Percentiles rank a stretch among this genome's conserved stretches.
These are phyloP conservation scores for Agrochola circellaris DNA, from an alignment of 2,888 invertebrate genomes.

Conservation along the genomic window DNA sequence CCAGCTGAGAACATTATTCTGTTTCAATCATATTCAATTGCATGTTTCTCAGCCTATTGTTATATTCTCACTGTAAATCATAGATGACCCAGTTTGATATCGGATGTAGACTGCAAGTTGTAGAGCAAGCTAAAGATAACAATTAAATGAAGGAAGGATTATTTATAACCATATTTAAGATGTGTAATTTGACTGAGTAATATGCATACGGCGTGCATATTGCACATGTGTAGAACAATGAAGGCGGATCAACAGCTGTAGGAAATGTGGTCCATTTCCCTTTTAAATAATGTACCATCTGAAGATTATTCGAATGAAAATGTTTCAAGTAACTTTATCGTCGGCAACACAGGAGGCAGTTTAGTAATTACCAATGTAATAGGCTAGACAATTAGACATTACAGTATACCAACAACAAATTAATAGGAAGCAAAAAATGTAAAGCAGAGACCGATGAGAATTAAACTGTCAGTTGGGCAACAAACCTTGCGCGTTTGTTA, in stretches of 20 bases:
- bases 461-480: constrained; percentile 61
- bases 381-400: constrained; percentile 20
- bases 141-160: constrained; percentile 34
- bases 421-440: constrained; percentile 58
- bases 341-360: not conserved
- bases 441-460: constrained; percentile 53
- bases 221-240: constrained; percentile 39
- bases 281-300: not conserved
- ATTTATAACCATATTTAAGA: constrained; percentile 18
- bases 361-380: not conserved
- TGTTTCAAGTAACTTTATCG: not conserved
- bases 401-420: constrained; percentile 18
- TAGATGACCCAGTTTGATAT: constrained; percentile 55
- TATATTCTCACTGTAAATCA: constrained; percentile 31
- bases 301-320: constrained; percentile 5
- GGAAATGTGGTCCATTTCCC: constrained; percentile 2
- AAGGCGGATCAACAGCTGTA: constrained; percentile 27
- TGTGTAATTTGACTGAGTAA: constrained; percentile 20
- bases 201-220: constrained; percentile 7
- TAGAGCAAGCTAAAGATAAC: constrained; percentile 39
- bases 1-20: constrained; percentile 22
- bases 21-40: constrained; percentile 40
- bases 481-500: constrained; percentile 52
- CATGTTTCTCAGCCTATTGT: constrained; percentile 51
- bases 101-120: constrained; percentile 24